These are phyloP conservation scores for Mesocentrotus franciscanus DNA, from an alignment of 53 echinoderm and acorn worm genomes.

Conservation along the genomic window DNA sequence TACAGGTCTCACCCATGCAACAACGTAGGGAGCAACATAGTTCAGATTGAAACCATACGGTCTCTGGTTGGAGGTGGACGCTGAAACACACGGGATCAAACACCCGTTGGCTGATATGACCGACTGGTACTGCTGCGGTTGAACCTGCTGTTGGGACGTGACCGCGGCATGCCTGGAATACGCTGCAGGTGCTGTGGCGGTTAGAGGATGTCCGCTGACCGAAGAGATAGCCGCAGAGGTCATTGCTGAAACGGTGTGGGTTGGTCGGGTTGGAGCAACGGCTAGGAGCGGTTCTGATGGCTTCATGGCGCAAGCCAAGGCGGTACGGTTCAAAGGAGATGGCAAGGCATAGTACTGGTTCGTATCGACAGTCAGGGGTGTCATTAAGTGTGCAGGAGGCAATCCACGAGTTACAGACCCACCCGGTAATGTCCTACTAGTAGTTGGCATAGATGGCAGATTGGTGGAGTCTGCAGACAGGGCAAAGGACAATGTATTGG, in stretches of 20 bases:
- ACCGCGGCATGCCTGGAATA: slow-evolving; percentile 13
- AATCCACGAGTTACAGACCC: slow-evolving; percentile 25
- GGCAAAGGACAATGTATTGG: slow-evolving; percentile 69
- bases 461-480: slow-evolving; percentile 41
- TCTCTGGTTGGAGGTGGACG: slow-evolving; percentile 70
- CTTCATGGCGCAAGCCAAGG: slow-evolving; percentile 74
- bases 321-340: slow-evolving; percentile 81
- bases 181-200: slow-evolving; percentile 53
- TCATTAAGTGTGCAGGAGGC: slow-evolving; percentile 75
- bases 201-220: slow-evolving; percentile 63
- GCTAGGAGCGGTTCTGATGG: slow-evolving; percentile 88
- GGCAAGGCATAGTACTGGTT: slow-evolving; percentile 97
- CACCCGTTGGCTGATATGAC: slow-evolving; percentile 52
- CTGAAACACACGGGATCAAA: slow-evolving; percentile 61
- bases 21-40: slow-evolving; percentile 93
- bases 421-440: slow-evolving; percentile 41
- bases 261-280: slow-evolving; percentile 86
- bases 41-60: slow-evolving; percentile 92
- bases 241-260: slow-evolving; percentile 67
- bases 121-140: slow-evolving; percentile 57
- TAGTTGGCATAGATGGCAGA: slow-evolving; percentile 22
- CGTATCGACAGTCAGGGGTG: slow-evolving; percentile 93
- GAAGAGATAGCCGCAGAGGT: slow-evolving; percentile 66
- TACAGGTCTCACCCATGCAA: slow-evolving; percentile 94
- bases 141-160: slow-evolving; percentile 6